Percentiles rank a stretch among this genome's conserved stretches.
These are phyloP conservation scores for Nyctalus aviator DNA, from an alignment of 2,797 vertebrate species.

Conservation along the genomic window DNA sequence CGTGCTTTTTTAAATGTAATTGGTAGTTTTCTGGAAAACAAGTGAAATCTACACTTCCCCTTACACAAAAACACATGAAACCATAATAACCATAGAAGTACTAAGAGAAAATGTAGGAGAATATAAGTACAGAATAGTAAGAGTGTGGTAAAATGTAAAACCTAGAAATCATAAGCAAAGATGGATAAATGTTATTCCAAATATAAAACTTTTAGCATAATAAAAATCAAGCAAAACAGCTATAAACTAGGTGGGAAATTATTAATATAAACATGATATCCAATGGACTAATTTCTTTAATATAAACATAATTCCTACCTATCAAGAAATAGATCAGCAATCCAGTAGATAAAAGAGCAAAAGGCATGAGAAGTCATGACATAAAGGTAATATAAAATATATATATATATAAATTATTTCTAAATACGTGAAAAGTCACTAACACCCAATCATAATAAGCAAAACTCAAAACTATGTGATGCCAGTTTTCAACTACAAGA, in stretches of 20 bases:
- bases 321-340: neutral
- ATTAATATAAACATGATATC: conserved; percentile 18
- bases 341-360: neutral
- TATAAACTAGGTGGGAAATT: neutral
- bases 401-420: conserved; percentile 48
- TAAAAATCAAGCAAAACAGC: conserved; percentile 31
- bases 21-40: neutral
- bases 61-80: conserved; percentile 21
- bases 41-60: neutral
- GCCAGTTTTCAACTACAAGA: neutral
- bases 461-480: neutral
- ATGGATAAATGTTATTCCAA: neutral
- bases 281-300: neutral
- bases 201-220: neutral
- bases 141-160: neutral
- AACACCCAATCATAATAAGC: neutral
- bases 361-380: neutral
- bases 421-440: neutral
- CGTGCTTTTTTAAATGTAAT: neutral
- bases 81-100: neutral
- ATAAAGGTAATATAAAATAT: neutral
- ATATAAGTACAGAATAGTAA: neutral
- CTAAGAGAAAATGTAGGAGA: conserved; percentile 9
- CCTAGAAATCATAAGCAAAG: neutral
- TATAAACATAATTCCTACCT: neutral